Base-by-base conservation (phyloP, 2,113 vertebrate species). In the Chroicocephalus ridibundus region DNA sequence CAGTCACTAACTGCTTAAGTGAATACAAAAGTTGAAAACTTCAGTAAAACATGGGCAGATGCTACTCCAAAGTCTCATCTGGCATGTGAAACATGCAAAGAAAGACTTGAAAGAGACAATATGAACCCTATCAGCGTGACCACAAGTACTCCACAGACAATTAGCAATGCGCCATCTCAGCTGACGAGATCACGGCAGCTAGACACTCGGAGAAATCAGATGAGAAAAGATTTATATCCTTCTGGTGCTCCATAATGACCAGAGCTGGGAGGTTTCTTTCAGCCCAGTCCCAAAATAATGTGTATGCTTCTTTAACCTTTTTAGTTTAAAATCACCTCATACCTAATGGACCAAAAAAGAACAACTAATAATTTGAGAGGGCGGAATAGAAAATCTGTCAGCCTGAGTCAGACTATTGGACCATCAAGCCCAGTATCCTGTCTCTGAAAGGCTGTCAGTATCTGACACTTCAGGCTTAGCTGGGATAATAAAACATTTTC, bases 401-500 rank as follows among this genome's bases (percentile, higher is more conserved):
- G 94, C 71, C 94, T 96, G 96, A 97, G 42, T 96, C 96, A 97
- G 93, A 97, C 84, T 94, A 95, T 77, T 97, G 97, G 96, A 93
- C 71, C 91, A 93, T 90, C 94, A 91, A 89, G 78, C n/a, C 58
- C 91, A 74, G 96, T 0, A 93, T 97, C 96, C 97, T 96, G 96
- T 96, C 97, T 96, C 94, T 93, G 82, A 93, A 96, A 83, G n/a
- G 78, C 87, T 84, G 93, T 96, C 93, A 94, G 95, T 90, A 96
- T 93, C 93, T 95, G 94, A 95, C 97, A 97, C 95, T 95, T 95
- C 38, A 8, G 94, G 58, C 95, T 97, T 96, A 95, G 78, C 0
- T 93, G 89, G 95, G 97, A 93, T 96, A 93, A 97, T 96, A 96
- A 96, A 97, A 97, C 95, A 95, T 96, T 97, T 96, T 97, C 96